Conservation (phyloP, 1,140 invertebrate species). For the Aleiodes sp. region DNA sequence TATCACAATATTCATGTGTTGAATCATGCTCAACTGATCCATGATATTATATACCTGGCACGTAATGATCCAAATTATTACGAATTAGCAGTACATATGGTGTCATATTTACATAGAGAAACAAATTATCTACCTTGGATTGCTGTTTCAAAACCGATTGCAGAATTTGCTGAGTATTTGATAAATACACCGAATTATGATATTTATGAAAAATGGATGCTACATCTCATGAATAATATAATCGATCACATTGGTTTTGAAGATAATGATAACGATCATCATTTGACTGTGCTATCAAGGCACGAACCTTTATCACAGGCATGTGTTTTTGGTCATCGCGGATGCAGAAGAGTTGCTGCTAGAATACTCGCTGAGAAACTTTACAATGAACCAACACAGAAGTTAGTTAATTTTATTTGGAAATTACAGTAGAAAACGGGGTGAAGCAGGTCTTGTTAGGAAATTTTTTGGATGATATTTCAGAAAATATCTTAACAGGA, state of each 20-base stretch:
- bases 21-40: slow-evolving; percentile 33
- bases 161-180: neutral
- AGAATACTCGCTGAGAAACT: neutral
- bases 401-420: no score
- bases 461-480: no score
- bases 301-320: slow-evolving; percentile 12
- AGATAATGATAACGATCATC: neutral
- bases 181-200: slow-evolving; percentile 17
- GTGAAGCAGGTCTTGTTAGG: no score
- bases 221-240: slow-evolving; percentile 21
- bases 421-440: no score
- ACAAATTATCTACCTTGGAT: slow-evolving; percentile 26
- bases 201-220: slow-evolving; percentile 1
- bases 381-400: no score
- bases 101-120: no score
- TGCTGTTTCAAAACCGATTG: neutral
- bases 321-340: slow-evolving; percentile 17
- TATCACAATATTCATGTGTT: slow-evolving; percentile 29
- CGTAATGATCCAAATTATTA: neutral
- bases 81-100: neutral
- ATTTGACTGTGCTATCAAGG: neutral
- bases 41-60: neutral
- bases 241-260: slow-evolving; percentile 6
- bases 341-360: slow-evolving; percentile 1
- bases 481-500: no score